Evolutionary conservation across 2,797 vertebrate species (phyloP).

Genomic region (Coilia nasus): DNA sequence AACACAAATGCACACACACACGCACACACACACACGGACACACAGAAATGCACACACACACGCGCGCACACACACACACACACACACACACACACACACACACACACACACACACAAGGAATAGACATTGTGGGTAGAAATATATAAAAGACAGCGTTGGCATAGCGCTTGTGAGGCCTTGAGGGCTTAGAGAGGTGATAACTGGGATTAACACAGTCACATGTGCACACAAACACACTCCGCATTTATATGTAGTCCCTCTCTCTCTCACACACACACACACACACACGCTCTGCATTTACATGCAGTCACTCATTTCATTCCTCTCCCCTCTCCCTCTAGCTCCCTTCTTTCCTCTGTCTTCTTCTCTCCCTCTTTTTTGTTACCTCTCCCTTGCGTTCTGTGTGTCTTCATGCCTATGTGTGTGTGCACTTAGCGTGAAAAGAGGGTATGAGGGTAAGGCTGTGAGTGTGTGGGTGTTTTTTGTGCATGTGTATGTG

Average conservation of each 20-base stretch:
- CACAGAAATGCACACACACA: neutral
- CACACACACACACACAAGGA: neutral
- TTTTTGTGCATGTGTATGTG: neutral
- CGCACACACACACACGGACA: neutral
- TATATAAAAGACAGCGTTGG: neutral
- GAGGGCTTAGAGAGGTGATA: slow-evolving; percentile 16
- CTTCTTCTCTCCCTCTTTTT: neutral
- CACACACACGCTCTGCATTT: slow-evolving; percentile 1
- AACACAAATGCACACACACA: neutral
- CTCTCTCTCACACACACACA: neutral
- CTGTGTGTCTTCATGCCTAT: neutral
- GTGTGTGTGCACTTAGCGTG: neutral
- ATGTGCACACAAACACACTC: neutral
- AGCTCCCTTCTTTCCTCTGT: neutral
- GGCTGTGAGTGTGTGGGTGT: neutral
- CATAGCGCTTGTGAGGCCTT: neutral
- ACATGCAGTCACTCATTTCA: neutral
- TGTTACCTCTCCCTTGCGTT: too few relatives aligned
- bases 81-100: neutral
- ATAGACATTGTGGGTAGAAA: neutral
- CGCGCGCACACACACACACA: neutral
- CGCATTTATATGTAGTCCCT: too few relatives aligned
- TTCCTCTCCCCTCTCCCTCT: neutral
- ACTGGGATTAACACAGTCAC: slow-evolving; percentile 18
- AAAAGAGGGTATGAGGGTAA: neutral